Evolutionary conservation across 2,888 invertebrate species (phyloP).

Genomic region (Lepidocyrtinus sp.): DNA sequence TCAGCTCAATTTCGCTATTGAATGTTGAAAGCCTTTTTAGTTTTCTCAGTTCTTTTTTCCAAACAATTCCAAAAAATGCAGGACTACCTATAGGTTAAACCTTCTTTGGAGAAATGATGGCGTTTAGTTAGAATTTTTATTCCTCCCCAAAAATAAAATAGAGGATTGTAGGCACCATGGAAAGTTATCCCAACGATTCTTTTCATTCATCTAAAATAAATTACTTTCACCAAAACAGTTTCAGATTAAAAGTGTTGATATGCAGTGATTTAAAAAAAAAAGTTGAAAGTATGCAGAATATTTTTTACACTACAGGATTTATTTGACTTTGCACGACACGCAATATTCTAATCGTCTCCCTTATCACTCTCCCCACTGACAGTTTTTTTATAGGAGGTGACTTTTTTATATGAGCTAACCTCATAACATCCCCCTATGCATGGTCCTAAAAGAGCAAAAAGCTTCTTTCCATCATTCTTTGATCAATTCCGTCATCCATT

Average conservation of each 20-base stretch:
- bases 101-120: too few species aligned
- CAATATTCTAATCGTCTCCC: constrained; percentile 56
- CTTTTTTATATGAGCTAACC: background rate
- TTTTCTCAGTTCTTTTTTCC: too few species aligned
- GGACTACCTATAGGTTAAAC: too few species aligned
- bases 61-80: too few species aligned
- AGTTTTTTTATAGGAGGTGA: constrained; percentile 47
- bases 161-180: too few species aligned
- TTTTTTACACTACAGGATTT: constrained; percentile 14
- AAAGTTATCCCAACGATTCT: too few species aligned
- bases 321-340: constrained; percentile 45
- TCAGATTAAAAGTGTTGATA: constrained; percentile 13
- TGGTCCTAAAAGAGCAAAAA: background rate
- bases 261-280: background rate
- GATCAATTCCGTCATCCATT: background rate
- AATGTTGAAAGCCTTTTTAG: too few species aligned
- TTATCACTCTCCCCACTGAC: constrained; percentile 52
- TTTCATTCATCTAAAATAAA: constrained; percentile 5
- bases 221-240: constrained; percentile 13
- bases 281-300: constrained; percentile 13
- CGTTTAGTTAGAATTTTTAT: too few species aligned
- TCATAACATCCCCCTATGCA: background rate
- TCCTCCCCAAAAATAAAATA: too few species aligned
- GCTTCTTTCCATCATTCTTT: constrained; percentile 4
- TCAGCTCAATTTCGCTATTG: too few species aligned